Evolutionary conservation across 2,797 vertebrate genomes (phyloP).

Genomic region (Momotus momota): DNA sequence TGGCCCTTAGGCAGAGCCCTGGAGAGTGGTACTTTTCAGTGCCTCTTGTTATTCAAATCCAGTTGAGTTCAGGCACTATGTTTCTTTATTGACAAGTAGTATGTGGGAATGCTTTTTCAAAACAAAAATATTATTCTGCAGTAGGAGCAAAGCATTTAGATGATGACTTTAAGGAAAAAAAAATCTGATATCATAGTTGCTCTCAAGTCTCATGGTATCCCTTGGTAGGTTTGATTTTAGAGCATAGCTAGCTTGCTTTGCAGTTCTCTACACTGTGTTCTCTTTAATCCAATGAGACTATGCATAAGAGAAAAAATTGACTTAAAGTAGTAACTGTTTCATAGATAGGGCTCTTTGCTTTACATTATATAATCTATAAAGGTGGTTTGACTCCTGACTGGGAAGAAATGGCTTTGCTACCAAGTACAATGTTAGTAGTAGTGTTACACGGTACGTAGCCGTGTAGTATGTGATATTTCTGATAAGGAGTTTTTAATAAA

Average conservation of each 20-base stretch:
- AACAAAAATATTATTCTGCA: neutral
- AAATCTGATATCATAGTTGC: neutral
- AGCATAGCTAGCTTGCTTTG: neutral
- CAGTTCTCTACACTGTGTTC: neutral
- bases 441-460: neutral
- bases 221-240: neutral
- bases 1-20: neutral
- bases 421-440: neutral
- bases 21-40: neutral
- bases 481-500: neutral
- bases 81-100: neutral
- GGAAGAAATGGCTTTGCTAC: neutral
- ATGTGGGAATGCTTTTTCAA: neutral
- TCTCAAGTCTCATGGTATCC: neutral
- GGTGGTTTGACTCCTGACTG: neutral
- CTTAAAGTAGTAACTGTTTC: neutral
- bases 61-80: neutral
- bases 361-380: neutral
- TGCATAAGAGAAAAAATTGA: neutral
- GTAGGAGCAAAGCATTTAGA: neutral
- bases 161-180: neutral
- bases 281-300: neutral
- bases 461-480: neutral
- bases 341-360: neutral
- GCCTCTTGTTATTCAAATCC: neutral